These are phyloP conservation scores for Trididemnum miniatum DNA, from an alignment of 23 tunicate species.

Conservation along the genomic window DNA sequence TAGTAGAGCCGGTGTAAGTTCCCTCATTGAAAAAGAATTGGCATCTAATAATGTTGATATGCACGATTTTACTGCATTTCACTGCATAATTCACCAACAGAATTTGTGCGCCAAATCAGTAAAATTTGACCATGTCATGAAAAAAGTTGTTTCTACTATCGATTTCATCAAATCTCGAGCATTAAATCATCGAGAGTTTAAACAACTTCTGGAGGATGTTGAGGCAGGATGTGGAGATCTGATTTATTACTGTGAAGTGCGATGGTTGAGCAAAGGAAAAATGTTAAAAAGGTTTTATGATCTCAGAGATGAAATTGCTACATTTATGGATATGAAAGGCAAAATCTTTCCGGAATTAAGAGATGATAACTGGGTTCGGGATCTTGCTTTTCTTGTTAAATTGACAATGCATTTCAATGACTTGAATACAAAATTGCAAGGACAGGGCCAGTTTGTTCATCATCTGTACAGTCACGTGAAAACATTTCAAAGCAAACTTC, in stretches of 20 bases:
- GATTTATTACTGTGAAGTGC: constrained; percentile 16
- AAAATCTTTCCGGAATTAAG: background rate
- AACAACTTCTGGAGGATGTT: constrained; percentile 29
- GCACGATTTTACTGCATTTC: constrained; percentile 1
- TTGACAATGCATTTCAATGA: constrained; percentile 42
- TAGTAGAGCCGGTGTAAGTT: constrained; percentile 3
- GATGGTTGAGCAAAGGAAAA: constrained; percentile 36
- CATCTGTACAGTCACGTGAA: constrained; percentile 41
- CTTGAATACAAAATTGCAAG: constrained; percentile 9
- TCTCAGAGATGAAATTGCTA: constrained; percentile 27
- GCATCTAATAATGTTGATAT: constrained; percentile 30
- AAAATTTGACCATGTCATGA: constrained; percentile 37
- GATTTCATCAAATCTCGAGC: constrained; percentile 46
- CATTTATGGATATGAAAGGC: background rate
- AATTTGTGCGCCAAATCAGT: constrained; percentile 38
- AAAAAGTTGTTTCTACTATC: constrained; percentile 3
- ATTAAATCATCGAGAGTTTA: constrained; percentile 38
- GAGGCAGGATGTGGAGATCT: constrained; percentile 46
- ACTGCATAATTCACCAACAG: constrained; percentile 47
- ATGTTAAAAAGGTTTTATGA: constrained; percentile 23
- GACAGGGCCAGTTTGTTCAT: constrained; percentile 10
- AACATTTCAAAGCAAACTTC: constrained; percentile 39
- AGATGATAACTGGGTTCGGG: constrained; percentile 3
- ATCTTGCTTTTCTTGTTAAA: constrained; percentile 30
- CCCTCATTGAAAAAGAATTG: background rate